phyloP scores from a whole-genome alignment of 92 coral and sea anemone genomes.

The Pocillopora grandis region DNA sequence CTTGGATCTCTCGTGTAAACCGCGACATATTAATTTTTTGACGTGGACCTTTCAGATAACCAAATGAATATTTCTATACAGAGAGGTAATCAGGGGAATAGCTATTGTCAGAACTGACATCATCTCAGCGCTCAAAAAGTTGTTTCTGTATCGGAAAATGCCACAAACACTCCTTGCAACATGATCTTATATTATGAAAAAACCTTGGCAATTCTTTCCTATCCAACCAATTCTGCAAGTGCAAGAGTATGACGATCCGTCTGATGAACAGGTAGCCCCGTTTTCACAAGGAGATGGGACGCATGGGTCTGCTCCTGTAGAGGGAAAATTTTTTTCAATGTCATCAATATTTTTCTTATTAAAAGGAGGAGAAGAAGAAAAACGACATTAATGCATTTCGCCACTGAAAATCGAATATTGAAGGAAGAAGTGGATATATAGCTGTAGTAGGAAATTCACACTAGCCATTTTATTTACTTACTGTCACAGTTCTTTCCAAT shows the following conservation, averaged over 20 bases:
- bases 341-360: too few relatives aligned
- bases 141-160: neutral
- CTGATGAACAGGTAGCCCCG: conserved; percentile 83
- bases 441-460: neutral
- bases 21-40: too few relatives aligned
- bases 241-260: conserved; percentile 77
- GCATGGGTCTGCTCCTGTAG: conserved; percentile 81
- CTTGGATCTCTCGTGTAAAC: too few relatives aligned
- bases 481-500: conserved; percentile 89
- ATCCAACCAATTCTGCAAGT: conserved; percentile 92
- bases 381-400: too few relatives aligned
- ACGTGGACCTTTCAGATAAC: too few relatives aligned
- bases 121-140: too few relatives aligned
- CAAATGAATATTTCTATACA: too few relatives aligned
- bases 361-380: too few relatives aligned
- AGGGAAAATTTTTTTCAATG: neutral
- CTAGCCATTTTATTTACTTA: conserved; percentile 24
- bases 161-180: neutral
- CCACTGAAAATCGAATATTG: too few relatives aligned
- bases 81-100: too few relatives aligned
- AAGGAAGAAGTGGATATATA: too few relatives aligned
- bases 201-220: conserved; percentile 91
- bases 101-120: too few relatives aligned
- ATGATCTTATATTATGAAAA: neutral
- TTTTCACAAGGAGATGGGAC: conserved; percentile 93